Conservation (phyloP, 1,140 invertebrate species). For the Vanessa tameamea region DNA sequence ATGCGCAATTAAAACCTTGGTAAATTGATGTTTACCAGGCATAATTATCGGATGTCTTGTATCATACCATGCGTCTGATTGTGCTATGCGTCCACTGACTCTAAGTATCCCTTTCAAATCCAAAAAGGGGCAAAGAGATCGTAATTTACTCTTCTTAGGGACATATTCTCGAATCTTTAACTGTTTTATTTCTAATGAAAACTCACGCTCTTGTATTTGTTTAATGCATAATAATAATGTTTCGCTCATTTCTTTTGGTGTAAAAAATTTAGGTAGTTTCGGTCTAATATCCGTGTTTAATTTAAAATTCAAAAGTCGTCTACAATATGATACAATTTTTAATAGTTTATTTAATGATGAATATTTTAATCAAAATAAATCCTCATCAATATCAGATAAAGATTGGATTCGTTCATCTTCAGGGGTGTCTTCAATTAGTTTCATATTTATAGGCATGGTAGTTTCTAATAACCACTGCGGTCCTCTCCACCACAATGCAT, state of each 20-base stretch:
- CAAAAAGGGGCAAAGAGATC: slow-evolving; percentile 27
- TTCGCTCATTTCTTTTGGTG: slow-evolving; percentile 9
- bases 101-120: slow-evolving; percentile 32
- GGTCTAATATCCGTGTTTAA: slow-evolving; percentile 25
- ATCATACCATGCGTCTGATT: slow-evolving; percentile 11
- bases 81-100: slow-evolving; percentile 25
- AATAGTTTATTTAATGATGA: slow-evolving; percentile 27
- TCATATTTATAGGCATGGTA: no score
- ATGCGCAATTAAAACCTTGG: slow-evolving; percentile 3
- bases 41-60: slow-evolving; percentile 17
- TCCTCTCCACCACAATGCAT: no score
- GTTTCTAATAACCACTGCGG: no score
- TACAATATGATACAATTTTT: slow-evolving; percentile 33
- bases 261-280: slow-evolving; percentile 5
- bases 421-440: slow-evolving; percentile 20
- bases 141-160: slow-evolving; percentile 17
- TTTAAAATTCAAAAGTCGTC: slow-evolving; percentile 37
- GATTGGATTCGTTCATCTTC: slow-evolving; percentile 36
- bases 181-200: slow-evolving; percentile 20
- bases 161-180: slow-evolving; percentile 17
- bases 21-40: slow-evolving; percentile 22
- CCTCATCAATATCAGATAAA: slow-evolving; percentile 3
- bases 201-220: slow-evolving; percentile 21
- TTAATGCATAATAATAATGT: slow-evolving; percentile 15
- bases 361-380: slow-evolving; percentile 38